Evolutionary conservation across 2,113 vertebrate species (phyloP), one percentile per base, ranked within the genome.

Genomic region (Petaurus breviceps): DNA sequence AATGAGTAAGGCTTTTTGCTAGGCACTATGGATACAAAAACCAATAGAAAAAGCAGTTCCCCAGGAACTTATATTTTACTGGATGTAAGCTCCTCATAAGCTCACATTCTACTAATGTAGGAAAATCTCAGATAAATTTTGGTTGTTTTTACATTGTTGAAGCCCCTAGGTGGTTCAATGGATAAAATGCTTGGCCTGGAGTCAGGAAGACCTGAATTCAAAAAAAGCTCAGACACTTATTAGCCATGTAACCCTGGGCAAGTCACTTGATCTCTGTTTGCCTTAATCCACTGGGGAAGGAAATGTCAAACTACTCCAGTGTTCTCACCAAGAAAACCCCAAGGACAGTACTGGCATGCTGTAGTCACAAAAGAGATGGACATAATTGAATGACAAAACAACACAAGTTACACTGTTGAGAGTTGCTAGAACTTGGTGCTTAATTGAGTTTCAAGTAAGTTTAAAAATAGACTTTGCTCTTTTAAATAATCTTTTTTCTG

Each of bases 401-500:
- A 37, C n/a, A 22, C 68, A 77, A 77, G 5, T 77, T n/a, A 77
- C 5, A 7, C 11, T 77, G 16, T 77, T 43, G 68, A n/a, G 37
- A 77, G 37, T 43, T 77, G 37, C 37, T 77, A 77, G 68, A 77
- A 77, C n/a, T 93, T 90, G 90, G 91, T 95, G 3, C 93, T 97
- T 90, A 46, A 37, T 95, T 96, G 93, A 55, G 24, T 97, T 96
- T 97, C 57, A 93, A 94, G 91, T 84, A 94, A 90, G 6, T 92
- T 93, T 95, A 51, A 96, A 94, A 91, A 57, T 90, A 92, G 90
- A 10, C 92, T 92, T 94, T 94, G 91, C 19, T 96, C 96, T 97
- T 96, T 77, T 95, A 97, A 95, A 96, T 93, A 91, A 51, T 96
- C 95, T 91, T 49, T 49, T 94, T 97, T 95, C 91, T 97, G 94